A percentile compares a stretch with the other conserved stretches of the same genome.
Evolutionary conservation across 92 coral and sea anemone genomes (phyloP).

Genomic region (Epizoanthus scotinus): DNA sequence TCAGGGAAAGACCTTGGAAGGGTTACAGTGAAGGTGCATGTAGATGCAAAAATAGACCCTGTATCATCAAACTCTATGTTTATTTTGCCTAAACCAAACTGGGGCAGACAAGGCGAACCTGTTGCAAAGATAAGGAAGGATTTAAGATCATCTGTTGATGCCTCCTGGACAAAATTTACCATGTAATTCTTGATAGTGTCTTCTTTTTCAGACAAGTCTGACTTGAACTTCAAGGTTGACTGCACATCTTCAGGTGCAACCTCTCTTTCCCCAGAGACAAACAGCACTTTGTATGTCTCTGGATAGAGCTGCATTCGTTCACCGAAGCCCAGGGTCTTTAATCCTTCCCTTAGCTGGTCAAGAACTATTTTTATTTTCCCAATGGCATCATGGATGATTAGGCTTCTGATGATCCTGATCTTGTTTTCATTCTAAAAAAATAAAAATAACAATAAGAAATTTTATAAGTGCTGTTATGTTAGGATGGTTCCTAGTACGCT

Average conservation of each 20-base stretch:
- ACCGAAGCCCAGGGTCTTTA: constrained; percentile 63
- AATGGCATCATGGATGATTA: constrained; percentile 63
- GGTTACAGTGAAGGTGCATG: constrained; percentile 48
- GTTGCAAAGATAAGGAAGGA: constrained; percentile 58
- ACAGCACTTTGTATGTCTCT: constrained; percentile 47
- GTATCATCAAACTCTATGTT: constrained; percentile 49
- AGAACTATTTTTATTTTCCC: constrained; percentile 66
- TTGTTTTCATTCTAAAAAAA: constrained; percentile 65
- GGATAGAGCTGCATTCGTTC: constrained; percentile 61
- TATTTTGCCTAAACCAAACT: constrained; percentile 58
- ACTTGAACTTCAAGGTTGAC: constrained; percentile 51
- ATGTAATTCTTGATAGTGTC: constrained; percentile 53
- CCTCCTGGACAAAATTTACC: constrained; percentile 53
- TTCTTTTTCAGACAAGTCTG: constrained; percentile 51
- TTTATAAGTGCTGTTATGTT: constrained; percentile 13
- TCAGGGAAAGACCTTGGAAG: constrained; percentile 50
- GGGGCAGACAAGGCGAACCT: constrained; percentile 60
- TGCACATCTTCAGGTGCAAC: constrained; percentile 48
- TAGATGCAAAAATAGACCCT: constrained; percentile 56
- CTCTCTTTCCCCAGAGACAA: constrained; percentile 59
- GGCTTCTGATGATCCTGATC: constrained; percentile 53
- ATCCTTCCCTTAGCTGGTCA: constrained; percentile 63
- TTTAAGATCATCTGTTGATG: constrained; percentile 49
- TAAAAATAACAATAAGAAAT: constrained; percentile 22
- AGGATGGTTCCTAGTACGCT: constrained; percentile 11